Base-by-base conservation (phyloP, 2,888 invertebrate species). In the Oeneis ivallda region DNA sequence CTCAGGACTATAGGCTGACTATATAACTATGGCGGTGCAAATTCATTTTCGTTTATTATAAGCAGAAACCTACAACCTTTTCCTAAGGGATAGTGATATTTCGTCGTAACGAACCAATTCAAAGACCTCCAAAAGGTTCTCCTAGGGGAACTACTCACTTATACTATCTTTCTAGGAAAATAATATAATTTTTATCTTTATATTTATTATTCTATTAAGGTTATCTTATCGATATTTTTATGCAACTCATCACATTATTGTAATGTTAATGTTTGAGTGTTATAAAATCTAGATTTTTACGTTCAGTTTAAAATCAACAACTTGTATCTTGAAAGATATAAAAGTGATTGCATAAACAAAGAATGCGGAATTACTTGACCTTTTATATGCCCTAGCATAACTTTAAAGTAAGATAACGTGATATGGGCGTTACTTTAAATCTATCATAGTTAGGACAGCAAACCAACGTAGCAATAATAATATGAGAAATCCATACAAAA, bases 51-150 rank as follows among this genome's bases (percentile, higher is more conserved):
- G 39, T 39, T 41, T 45, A 7, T 45, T n/a, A 45, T 45, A 15
- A 56, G 45, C 45, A 52, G 45, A 65, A 17, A 50, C 37, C 45
- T 50, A 19, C 32, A 17, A 49, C 26, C 52, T 62, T 62, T 43
- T 47, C 60, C 41, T 37, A n/a, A 2, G 62, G 43, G 62, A 52
- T 32, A 15, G 17, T 11, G 50, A 57, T 62, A 66, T 62, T 65
- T 58, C 62, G 62, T 43, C 57, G 49, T 62, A 65, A 66, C 65
- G 57, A 53, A 66, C 43, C 62, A 57, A 65, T 65, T 56, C 57
- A 62, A 50, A 64, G 49, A 62, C 65, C 62, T 61, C 41, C 43
- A 34, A 62, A 58, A 66, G 62, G 62, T 62, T 65, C 45, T 61
- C 65, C 57, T 43, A 34, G 19, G 62, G 65, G 62, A 62, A 11